These are phyloP conservation scores for Egretta garzetta DNA, from an alignment of 2,113 vertebrate species.

Conservation along the genomic window DNA sequence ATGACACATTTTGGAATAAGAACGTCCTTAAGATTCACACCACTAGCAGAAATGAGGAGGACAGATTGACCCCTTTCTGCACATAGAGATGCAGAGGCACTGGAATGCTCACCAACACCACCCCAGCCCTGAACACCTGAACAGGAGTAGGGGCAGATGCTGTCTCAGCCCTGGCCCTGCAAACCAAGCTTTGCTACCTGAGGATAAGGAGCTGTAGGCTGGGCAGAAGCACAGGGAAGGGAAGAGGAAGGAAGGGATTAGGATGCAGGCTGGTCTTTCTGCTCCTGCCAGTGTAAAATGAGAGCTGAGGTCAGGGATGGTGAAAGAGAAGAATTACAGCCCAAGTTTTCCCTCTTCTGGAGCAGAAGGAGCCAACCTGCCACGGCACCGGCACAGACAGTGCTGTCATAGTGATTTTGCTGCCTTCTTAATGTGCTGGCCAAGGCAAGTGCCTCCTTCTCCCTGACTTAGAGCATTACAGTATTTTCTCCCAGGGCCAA, in stretches of 20 bases:
- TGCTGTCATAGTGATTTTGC: neutral
- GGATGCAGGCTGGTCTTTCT: neutral
- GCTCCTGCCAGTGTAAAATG: neutral
- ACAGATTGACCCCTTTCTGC: neutral
- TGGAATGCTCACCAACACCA: neutral
- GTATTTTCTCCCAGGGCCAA: neutral
- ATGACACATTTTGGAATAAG: neutral
- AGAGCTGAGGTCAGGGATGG: neutral
- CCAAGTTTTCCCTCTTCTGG: neutral
- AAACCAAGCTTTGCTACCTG: neutral
- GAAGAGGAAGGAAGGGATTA: neutral
- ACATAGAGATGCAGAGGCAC: neutral
- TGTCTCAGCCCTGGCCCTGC: neutral
- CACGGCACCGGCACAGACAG: neutral
- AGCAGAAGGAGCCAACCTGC: neutral
- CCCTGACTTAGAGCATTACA: neutral
- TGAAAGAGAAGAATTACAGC: neutral
- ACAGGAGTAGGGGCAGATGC: neutral
- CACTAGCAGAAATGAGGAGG: neutral
- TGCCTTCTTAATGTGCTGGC: neutral
- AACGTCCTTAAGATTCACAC: neutral
- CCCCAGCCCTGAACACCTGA: neutral
- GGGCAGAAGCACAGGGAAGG: neutral
- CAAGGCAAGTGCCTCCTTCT: neutral
- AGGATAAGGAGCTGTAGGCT: neutral